These are phyloP conservation scores for Pseudoips prasinana DNA, from an alignment of 2,888 invertebrate genomes.

Conservation along the genomic window DNA sequence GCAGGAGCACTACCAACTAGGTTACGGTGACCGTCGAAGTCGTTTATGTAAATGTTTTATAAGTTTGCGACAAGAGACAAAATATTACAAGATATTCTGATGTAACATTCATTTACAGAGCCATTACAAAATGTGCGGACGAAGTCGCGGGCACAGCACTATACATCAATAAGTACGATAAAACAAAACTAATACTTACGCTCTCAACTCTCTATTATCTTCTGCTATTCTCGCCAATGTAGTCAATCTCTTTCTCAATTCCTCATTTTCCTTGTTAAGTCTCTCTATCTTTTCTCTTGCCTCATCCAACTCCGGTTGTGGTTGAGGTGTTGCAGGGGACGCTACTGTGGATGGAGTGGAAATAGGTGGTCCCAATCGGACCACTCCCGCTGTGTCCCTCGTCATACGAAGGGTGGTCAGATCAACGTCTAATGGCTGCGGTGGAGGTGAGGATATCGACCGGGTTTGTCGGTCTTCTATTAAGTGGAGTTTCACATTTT, in stretches of 20 bases:
- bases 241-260: conserved; percentile 67
- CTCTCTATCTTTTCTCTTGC: conserved; percentile 61
- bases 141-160: no score
- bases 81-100: no score
- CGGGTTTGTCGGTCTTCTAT: conserved; percentile 92
- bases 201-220: conserved; percentile 75
- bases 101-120: no score
- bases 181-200: conserved; percentile 69
- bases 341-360: conserved; percentile 47
- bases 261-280: conserved; percentile 72
- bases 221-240: conserved; percentile 78
- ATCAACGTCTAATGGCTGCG: conserved; percentile 89
- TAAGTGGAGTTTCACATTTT: conserved; percentile 88
- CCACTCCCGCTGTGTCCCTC: conserved; percentile 88
- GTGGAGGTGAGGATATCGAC: conserved; percentile 89
- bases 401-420: conserved; percentile 86
- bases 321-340: conserved; percentile 53
- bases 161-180: no score
- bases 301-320: conserved; percentile 69
- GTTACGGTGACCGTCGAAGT: no score
- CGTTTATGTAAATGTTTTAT: no score
- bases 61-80: no score
- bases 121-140: no score
- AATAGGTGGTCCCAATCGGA: conserved; percentile 85
- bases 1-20: no score